Base-by-base conservation (phyloP, 2,797 vertebrate species). In the Tinamus major region DNA sequence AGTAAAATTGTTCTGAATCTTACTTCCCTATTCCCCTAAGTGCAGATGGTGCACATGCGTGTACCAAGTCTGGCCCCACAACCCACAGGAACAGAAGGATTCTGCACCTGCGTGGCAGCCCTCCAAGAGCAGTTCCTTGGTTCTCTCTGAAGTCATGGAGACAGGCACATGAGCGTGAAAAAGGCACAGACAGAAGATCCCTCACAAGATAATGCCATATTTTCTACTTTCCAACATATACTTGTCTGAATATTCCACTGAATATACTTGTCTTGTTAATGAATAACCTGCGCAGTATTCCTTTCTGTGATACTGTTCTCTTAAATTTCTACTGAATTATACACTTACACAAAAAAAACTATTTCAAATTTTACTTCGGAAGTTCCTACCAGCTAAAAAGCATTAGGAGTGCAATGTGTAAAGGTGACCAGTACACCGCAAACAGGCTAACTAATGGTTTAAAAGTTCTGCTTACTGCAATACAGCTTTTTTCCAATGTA, bases 131-230 rank as follows among this genome's bases (percentile, higher is more conserved):
- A 64, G 15, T 39, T 77, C 16, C 29, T 29, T 59, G 23, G 12
- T 14, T 85, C 5, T 4, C 8, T 19, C n/a, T 76, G 78, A 74
- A 82, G 70, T 67, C 24, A 79, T 5, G 6, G 16, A 42, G 10
- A 17, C 10, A 55, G 29, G 2, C 13, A 21, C 19, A 20, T 49
- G 23, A 12, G 17, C 0, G 0, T 10, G 87, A 24, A 67, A 89
- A 48, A 2, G 21, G 4, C 4, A 24, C 31, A 6, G 16, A 63
- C 2, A 42, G 37, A 84, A 56, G 55, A 56, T 17, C 55, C 13
- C 20, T 56, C 20, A 56, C 10, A n/a, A 56, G 55, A 31, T 56
- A 56, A 37, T 2, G 0, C 0, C 3, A 31, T 42, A 53, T 11
- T 41, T 71, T 56, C 29, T n/a, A 3, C 35, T 91, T 92, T 75